Base-by-base conservation (phyloP, 2,888 invertebrate species). In the Andrena fulva region DNA sequence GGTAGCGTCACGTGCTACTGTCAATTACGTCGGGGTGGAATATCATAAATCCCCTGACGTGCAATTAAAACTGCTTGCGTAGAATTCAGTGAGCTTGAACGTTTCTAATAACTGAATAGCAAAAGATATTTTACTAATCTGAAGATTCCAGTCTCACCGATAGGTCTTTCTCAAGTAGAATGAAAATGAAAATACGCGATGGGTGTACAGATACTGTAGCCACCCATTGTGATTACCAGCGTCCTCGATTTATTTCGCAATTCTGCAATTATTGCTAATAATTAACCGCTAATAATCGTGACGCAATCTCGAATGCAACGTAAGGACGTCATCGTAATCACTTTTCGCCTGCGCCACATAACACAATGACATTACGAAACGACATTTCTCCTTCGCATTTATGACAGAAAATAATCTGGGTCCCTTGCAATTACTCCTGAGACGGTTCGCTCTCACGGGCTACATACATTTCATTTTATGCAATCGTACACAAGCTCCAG, bases 1-100 rank as follows among this genome's bases (percentile, higher is more conserved):
- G 71, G 67, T 85, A 83, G 82, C 31, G 85, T 89, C 84, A 82
- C 27, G 75, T 67, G 77, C 63, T 69, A 54, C 50, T 81, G 60
- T 16, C 72, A 80, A 85, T 80, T 76, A 70, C 80, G 66, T 68
- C 68, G 31, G 82, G 60, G 80, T 33, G n/a, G 70, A 80, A 83
- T 87, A 77, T 81, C 81, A 27, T 70, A 76, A 85, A 82, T 75
- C 78, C 60, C 72, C 82, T 82, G 88, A 88, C 89, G 77, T 80
- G 87, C 84, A 90, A 91, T 92, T 91, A 89, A 63, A 59, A 76
- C 50, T 72, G 74, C 80, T 80, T 80, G 78, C 56, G 79, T 82
- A 74, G 74, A 75, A 50, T 63, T 24, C 60, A 48, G 10, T 52
- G 72, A 54, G 24, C 50, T 54, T 33, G 16, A 10, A 12, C 7